Conservation (phyloP, 2,113 vertebrate genomes). For the Panthera tigris region DNA sequence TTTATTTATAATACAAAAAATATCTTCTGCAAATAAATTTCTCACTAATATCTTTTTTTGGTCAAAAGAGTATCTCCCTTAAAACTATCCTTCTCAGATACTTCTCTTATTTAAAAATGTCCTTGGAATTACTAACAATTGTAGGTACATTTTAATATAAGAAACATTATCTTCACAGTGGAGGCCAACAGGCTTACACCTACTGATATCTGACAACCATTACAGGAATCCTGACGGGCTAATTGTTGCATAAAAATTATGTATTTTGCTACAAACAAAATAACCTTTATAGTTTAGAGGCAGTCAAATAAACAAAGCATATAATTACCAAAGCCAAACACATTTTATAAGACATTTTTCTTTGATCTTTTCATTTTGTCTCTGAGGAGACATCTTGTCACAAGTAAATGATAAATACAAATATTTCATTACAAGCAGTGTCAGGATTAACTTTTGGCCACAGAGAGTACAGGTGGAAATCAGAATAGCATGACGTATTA, state of each 20-base stretch:
- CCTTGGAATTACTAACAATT: background rate
- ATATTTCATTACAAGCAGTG: background rate
- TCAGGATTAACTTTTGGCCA: background rate
- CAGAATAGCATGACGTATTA: background rate
- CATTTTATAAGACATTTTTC: background rate
- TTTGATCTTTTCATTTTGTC: background rate
- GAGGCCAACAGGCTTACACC: background rate
- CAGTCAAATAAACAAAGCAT: background rate
- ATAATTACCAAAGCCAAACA: background rate
- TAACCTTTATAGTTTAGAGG: background rate
- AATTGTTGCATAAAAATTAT: background rate
- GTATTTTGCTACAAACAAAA: background rate
- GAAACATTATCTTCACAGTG: background rate
- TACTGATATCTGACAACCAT: background rate
- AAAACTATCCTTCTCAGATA: background rate
- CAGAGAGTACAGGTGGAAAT: background rate
- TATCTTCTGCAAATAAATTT: background rate
- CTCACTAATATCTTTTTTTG: background rate
- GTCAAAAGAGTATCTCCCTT: background rate
- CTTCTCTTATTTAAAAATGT: background rate
- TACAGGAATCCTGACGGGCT: background rate
- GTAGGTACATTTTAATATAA: background rate
- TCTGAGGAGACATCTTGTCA: background rate
- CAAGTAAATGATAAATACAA: background rate
- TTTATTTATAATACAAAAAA: background rate